Evolutionary conservation across 2,888 invertebrate species (phyloP).

Genomic region (Mamestra brassicae): DNA sequence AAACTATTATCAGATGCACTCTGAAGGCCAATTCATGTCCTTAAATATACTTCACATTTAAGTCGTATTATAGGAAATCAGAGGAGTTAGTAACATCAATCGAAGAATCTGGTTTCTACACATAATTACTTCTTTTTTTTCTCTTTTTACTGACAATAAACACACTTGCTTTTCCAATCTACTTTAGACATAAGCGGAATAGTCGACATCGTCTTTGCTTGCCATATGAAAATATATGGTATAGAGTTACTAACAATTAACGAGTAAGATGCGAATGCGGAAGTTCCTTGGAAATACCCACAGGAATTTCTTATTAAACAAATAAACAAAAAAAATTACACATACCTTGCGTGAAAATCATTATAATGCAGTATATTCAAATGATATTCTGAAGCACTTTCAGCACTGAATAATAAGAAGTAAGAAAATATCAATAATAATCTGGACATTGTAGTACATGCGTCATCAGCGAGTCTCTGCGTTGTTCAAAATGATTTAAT

Average conservation of each 20-base stretch:
- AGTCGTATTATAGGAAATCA: neutral
- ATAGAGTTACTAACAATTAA: neutral
- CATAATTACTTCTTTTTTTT: too few species aligned
- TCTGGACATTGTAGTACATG: slow-evolving; percentile 10
- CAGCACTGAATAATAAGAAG: slow-evolving; percentile 61
- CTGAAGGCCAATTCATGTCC: neutral
- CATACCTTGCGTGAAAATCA: slow-evolving; percentile 86
- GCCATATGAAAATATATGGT: too few species aligned
- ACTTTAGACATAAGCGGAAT: too few species aligned
- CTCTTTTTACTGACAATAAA: too few species aligned
- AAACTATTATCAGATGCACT: neutral
- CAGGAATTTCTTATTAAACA: neutral
- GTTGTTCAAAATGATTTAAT: neutral
- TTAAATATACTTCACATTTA: neutral
- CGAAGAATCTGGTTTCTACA: too few species aligned
- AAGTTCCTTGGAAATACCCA: neutral
- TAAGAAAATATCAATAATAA: slow-evolving; percentile 41
- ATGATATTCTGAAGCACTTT: slow-evolving; percentile 68
- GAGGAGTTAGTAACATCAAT: neutral
- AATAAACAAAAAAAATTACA: neutral
- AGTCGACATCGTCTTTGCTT: too few species aligned
- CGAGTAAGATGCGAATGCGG: too few species aligned
- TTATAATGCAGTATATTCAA: slow-evolving; percentile 86
- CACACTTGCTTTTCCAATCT: too few species aligned
- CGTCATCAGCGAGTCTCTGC: neutral